Conservation (phyloP, 1,140 invertebrate species). For the Euglossa dilemma region DNA sequence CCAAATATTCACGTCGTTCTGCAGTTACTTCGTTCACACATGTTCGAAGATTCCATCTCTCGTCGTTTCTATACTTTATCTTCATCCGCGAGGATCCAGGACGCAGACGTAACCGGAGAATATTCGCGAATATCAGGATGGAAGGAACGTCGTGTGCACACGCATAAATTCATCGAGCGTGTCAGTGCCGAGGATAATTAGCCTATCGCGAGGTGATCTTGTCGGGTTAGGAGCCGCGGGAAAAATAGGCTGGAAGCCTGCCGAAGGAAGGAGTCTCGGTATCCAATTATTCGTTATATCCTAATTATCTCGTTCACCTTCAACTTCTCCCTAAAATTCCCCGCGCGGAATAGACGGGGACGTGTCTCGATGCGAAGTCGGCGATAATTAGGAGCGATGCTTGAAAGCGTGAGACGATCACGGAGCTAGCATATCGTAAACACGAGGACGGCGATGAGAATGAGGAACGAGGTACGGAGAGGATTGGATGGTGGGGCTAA, state of each 20-base stretch:
- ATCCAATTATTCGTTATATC: constrained; percentile 62
- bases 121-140: too few species aligned
- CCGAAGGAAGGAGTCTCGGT: constrained; percentile 43
- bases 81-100: too few species aligned
- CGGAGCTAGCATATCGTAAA: constrained; percentile 28
- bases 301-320: constrained; percentile 66
- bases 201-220: constrained; percentile 39
- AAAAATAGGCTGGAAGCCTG: constrained; percentile 18
- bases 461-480: neutral
- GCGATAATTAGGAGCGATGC: constrained; percentile 58
- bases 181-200: constrained; percentile 57
- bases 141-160: too few species aligned
- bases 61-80: too few species aligned
- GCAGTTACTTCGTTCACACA: too few species aligned
- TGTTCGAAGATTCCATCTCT: too few species aligned
- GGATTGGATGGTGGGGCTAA: neutral
- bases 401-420: constrained; percentile 53
- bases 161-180: constrained; percentile 37
- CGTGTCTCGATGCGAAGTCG: constrained; percentile 46
- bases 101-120: too few species aligned
- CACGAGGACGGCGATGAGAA: constrained; percentile 1
- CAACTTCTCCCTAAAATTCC: constrained; percentile 47
- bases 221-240: constrained; percentile 19
- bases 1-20: too few species aligned
- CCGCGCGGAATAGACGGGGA: constrained; percentile 25